A percentile compares a stretch with the other conserved stretches of the same genome.
phyloP scores from a whole-genome alignment of 23 tunicate genomes.

The Aplidium turbinatum region DNA sequence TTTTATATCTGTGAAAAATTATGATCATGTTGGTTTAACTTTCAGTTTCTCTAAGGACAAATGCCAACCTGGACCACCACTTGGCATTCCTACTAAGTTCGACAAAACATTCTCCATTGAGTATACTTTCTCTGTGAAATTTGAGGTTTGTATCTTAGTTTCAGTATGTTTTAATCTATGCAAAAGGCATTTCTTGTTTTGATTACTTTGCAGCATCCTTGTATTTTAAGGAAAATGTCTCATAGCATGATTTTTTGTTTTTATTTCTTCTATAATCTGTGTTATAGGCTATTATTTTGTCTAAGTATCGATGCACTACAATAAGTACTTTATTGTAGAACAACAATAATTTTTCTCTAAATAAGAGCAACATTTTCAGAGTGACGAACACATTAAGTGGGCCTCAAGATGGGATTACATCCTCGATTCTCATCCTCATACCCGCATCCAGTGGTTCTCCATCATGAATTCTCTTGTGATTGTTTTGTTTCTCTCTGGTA shows the following conservation, averaged over 20 bases:
- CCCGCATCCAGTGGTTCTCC: conserved; percentile 99
- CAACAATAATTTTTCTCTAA: too few relatives aligned
- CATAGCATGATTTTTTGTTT: too few relatives aligned
- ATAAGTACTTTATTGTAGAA: too few relatives aligned
- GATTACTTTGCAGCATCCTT: too few relatives aligned
- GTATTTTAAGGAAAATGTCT: too few relatives aligned
- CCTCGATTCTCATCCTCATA: conserved; percentile 75
- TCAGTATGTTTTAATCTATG: too few relatives aligned
- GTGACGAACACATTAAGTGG: conserved; percentile 64
- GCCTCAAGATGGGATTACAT: conserved; percentile 99
- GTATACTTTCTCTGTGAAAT: conserved; percentile 68
- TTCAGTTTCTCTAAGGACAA: conserved; percentile 42
- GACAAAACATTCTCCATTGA: conserved; percentile 36
- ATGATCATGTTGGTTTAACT: not conserved
- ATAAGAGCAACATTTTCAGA: conserved; percentile 25
- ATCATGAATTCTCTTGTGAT: conserved; percentile 98
- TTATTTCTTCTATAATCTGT: too few relatives aligned
- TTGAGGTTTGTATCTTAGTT: conserved; percentile 44
- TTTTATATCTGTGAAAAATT: not conserved
- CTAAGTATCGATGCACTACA: not conserved
- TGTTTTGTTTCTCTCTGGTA: conserved; percentile 94
- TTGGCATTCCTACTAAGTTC: conserved; percentile 44
- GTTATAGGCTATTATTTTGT: too few relatives aligned
- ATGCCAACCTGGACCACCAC: conserved; percentile 49
- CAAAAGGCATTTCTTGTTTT: too few relatives aligned